Base-by-base conservation (phyloP, 2,888 invertebrate species). In the Chrysina gloriosa region DNA sequence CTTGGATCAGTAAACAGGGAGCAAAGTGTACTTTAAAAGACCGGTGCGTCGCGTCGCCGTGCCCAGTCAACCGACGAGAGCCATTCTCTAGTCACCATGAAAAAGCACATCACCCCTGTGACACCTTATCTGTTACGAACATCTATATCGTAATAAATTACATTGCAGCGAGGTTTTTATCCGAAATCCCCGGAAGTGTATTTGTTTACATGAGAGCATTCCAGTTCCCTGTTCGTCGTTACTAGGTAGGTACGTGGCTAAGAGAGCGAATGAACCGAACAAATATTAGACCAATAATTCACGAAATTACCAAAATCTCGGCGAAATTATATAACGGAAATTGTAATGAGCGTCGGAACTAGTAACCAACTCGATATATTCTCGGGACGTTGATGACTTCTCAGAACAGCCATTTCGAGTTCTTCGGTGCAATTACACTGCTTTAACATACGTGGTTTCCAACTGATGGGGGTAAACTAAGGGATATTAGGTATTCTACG, bases 321-420 rank as follows among this genome's bases (percentile, higher is more conserved):
- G 31, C 52, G 72, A 71, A 72, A 73, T 70, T 69, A 65, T 70
- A 70, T 69, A 69, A 73, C 68, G 73, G 69, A 71, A 71, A 73
- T 71, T 70, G 71, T 72, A 74, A 74, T 74, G 71, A 69, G 69
- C 56, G 72, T 64, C 70, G 68, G 70, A 72, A 72, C 71, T 71
- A 69, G 71, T 71, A 71, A 71, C 72, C 70, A 72, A 72, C 71
- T 69, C 71, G 61, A 72, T 72, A 69, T 72, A 70, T 71, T 70
- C 71, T 61, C 39, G 69, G 67, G 70, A 72, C 69, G 69, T 71
- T 72, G 72, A 72, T 71, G 72, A 72, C 72, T 72, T 72, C 70
- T 58, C 61, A 67, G 69, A 72, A 72, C 72, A 71, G 39, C 71
- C 65, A 67, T 72, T 72, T 68, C 68, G 71, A 73, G 72, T 73